A percentile compares a stretch with the other conserved stretches of the same genome.
These are phyloP conservation scores for Sphaeridia pumilis DNA, from an alignment of 2,888 invertebrate genomes.

Conservation along the genomic window DNA sequence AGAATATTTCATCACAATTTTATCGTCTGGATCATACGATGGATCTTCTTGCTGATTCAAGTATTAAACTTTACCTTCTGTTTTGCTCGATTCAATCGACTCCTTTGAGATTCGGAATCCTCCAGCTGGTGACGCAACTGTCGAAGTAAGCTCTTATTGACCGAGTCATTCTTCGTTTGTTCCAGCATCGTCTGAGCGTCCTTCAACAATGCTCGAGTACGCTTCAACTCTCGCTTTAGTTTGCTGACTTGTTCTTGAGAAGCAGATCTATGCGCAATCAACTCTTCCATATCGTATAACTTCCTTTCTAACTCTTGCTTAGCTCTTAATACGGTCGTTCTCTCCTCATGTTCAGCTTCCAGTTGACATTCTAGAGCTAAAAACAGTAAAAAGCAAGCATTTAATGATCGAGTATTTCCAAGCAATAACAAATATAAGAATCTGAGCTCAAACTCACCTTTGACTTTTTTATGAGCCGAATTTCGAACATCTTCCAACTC, in stretches of 20 bases:
- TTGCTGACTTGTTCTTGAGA: conserved; percentile 61
- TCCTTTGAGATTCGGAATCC: conserved; percentile 32
- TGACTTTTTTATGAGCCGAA: conserved; percentile 81
- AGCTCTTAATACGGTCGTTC: conserved; percentile 71
- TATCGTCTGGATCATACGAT: neutral
- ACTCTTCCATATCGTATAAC: conserved; percentile 56
- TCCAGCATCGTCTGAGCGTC: conserved; percentile 89
- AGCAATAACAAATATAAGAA: no score
- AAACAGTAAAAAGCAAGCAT: conserved; percentile 39
- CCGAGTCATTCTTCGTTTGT: conserved; percentile 72
- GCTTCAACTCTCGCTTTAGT: conserved; percentile 71
- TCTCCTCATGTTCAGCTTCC: conserved; percentile 85
- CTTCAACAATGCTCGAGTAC: conserved; percentile 75
- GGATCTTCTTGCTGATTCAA: neutral
- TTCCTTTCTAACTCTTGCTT: conserved; percentile 84
- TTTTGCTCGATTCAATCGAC: conserved; percentile 30
- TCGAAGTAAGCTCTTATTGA: conserved; percentile 62
- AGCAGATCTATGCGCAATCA: conserved; percentile 52
- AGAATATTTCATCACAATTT: neutral
- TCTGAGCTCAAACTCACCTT: conserved; percentile 50
- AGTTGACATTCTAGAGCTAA: conserved; percentile 78
- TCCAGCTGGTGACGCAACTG: conserved; percentile 61
- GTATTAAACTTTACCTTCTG: conserved; percentile 24
- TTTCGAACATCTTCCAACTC: conserved; percentile 86
- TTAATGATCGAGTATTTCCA: no score